These are phyloP conservation scores for Agrotis segetum DNA, from an alignment of 2,888 invertebrate genomes.

Conservation along the genomic window DNA sequence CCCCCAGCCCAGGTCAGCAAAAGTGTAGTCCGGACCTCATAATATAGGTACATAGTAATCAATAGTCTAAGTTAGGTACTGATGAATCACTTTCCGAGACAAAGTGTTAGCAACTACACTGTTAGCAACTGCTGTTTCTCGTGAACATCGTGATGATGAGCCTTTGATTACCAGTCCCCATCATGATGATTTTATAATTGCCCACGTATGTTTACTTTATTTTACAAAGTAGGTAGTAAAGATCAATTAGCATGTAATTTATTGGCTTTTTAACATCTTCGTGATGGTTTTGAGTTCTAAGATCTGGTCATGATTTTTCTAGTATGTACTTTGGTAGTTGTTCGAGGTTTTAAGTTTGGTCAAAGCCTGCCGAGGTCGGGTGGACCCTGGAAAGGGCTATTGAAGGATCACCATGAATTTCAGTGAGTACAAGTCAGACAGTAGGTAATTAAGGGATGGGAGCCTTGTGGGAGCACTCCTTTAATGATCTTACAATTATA, in stretches of 20 bases:
- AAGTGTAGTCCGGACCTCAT: no score
- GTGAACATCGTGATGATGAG: slow-evolving; percentile 39
- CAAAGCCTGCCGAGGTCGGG: no score
- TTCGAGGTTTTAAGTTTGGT: no score
- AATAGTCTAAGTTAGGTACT: neutral
- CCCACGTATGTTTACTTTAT: neutral
- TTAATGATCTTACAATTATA: no score
- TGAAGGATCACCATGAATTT: no score
- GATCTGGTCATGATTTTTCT: neutral
- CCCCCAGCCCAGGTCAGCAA: no score
- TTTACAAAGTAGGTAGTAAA: neutral
- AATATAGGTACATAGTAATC: neutral
- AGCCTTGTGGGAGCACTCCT: no score
- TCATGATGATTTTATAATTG: slow-evolving; percentile 39
- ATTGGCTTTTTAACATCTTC: slow-evolving; percentile 11
- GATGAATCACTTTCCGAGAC: slow-evolving; percentile 21
- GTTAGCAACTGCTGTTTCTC: slow-evolving; percentile 6
- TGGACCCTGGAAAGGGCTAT: no score
- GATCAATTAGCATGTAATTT: neutral
- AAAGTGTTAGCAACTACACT: neutral
- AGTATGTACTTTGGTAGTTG: neutral
- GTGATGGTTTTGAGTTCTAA: slow-evolving; percentile 2
- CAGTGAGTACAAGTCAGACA: no score
- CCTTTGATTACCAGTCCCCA: slow-evolving; percentile 17
- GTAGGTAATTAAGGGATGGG: no score